Evolutionary conservation across 2,797 vertebrate genomes (phyloP).

Genomic region (Acropternis orthonyx): DNA sequence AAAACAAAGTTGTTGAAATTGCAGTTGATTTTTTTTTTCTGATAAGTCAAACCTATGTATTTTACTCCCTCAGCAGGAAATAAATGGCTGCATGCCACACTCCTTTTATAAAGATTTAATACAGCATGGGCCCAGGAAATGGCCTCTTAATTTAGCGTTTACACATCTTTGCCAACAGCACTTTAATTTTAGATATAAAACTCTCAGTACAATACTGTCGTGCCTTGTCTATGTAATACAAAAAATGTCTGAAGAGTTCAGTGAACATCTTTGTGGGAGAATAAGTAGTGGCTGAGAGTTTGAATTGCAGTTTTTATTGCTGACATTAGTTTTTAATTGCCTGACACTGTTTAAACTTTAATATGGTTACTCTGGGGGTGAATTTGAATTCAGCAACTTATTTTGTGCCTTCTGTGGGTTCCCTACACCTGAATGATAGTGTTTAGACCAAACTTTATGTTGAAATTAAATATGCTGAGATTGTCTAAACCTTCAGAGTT

Average conservation of each 20-base stretch:
- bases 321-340: background rate
- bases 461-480: background rate
- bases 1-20: background rate
- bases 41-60: background rate
- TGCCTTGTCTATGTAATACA: background rate
- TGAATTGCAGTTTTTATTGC: background rate
- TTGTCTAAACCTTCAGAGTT: background rate
- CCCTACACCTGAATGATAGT: background rate
- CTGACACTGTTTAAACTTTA: background rate
- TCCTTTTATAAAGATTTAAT: background rate
- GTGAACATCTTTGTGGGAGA: background rate
- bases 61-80: background rate
- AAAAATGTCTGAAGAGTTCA: background rate
- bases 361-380: background rate
- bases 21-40: conserved; percentile 6
- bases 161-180: background rate
- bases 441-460: background rate
- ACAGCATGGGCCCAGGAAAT: background rate
- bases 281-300: background rate
- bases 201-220: background rate
- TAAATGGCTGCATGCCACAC: background rate
- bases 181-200: background rate
- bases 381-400: background rate
- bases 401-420: background rate
- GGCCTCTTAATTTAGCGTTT: conserved; percentile 21